Conservation (phyloP, 1,140 invertebrate species). For the Microplitis demolitor region DNA sequence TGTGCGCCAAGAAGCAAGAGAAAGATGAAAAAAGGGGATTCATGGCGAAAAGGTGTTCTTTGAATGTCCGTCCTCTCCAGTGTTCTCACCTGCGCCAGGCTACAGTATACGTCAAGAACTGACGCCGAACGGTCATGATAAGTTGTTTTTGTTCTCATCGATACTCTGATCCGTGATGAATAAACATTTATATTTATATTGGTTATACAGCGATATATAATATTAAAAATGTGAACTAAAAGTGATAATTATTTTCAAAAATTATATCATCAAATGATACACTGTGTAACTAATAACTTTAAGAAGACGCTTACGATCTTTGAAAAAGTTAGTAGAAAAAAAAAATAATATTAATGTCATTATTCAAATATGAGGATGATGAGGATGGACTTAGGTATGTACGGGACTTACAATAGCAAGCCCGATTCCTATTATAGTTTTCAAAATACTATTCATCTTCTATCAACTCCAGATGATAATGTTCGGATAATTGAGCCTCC, state of each 20-base stretch:
- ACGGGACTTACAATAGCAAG: constrained; percentile 64
- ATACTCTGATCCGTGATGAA: not conserved
- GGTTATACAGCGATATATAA: not conserved
- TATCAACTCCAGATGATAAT: constrained; percentile 43
- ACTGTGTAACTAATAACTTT: not conserved
- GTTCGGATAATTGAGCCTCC: constrained; percentile 50
- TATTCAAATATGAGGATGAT: constrained; percentile 60
- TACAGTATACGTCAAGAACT: constrained; percentile 16
- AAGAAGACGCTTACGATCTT: not conserved
- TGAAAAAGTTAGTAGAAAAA: not conserved
- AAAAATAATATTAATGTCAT: constrained; percentile 37
- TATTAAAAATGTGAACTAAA: not conserved
- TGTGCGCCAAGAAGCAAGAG: not conserved
- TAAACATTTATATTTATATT: not conserved
- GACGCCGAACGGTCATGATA: constrained; percentile 1
- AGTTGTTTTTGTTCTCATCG: not conserved
- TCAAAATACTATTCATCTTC: constrained; percentile 48
- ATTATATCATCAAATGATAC: not conserved
- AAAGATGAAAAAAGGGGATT: not conserved
- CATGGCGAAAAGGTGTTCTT: not conserved
- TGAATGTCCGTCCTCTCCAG: not conserved
- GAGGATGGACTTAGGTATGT: constrained; percentile 78
- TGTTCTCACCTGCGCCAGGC: constrained; percentile 9
- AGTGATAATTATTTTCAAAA: not conserved
- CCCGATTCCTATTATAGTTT: constrained; percentile 61